These are phyloP conservation scores for Irena cyanogastra DNA, from an alignment of 2,113 vertebrate species.

Conservation along the genomic window DNA sequence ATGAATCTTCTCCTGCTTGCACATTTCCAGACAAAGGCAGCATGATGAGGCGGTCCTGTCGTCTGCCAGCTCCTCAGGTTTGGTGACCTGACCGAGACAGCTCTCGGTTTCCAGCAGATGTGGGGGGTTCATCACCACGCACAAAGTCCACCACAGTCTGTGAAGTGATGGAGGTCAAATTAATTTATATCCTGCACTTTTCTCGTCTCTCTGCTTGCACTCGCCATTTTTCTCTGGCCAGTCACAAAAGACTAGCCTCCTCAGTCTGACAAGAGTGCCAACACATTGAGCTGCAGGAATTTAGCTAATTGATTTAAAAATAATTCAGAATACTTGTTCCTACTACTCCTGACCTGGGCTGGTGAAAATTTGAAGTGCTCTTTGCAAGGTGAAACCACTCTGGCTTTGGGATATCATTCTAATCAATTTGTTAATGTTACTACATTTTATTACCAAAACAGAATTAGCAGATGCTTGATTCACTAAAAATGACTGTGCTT, in stretches of 20 bases:
- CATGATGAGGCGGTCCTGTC: neutral
- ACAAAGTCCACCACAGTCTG: neutral
- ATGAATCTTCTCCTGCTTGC: neutral
- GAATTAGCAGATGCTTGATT: neutral
- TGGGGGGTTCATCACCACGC: neutral
- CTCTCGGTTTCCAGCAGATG: neutral
- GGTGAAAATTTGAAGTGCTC: neutral
- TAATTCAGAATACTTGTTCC: neutral
- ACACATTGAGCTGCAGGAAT: neutral
- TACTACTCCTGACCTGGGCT: neutral
- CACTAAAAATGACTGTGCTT: neutral
- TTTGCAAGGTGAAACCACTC: neutral
- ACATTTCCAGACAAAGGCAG: neutral
- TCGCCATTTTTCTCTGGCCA: neutral
- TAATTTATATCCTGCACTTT: neutral
- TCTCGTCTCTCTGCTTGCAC: neutral
- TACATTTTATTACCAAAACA: neutral
- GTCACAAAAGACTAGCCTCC: neutral
- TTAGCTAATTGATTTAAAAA: neutral
- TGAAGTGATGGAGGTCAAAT: neutral
- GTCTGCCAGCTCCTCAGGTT: neutral
- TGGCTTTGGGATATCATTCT: neutral
- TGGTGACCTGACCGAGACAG: neutral
- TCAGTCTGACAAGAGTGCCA: neutral
- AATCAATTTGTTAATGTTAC: neutral